Conservation (phyloP, 2,888 invertebrate genomes). For the Horisme vitalbata region DNA sequence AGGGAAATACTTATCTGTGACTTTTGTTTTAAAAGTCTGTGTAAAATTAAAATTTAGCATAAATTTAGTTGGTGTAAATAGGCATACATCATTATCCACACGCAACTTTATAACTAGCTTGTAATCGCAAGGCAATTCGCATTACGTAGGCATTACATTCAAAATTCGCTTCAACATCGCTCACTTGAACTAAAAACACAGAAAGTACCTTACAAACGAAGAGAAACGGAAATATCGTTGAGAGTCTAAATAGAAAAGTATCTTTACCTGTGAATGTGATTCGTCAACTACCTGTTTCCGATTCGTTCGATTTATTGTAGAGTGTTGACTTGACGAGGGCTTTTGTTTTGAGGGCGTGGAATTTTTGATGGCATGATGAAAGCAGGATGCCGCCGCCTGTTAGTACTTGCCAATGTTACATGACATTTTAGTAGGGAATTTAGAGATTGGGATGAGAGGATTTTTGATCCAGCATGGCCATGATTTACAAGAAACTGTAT, state of each 20-base stretch:
- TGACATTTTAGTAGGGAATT: too few species aligned
- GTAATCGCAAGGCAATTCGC: slow-evolving; percentile 52
- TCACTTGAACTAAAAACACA: slow-evolving; percentile 7
- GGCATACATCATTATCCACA: neutral
- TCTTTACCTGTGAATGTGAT: neutral
- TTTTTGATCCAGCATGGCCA: too few species aligned
- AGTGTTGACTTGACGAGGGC: slow-evolving; percentile 10
- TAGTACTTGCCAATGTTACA: too few species aligned
- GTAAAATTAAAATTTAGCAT: too few species aligned
- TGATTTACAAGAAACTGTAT: too few species aligned
- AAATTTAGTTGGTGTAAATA: neutral
- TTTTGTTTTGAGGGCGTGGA: slow-evolving; percentile 7
- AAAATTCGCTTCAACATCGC: slow-evolving; percentile 5
- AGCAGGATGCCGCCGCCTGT: too few species aligned
- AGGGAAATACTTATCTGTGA: too few species aligned
- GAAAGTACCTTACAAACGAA: neutral
- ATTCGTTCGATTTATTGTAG: slow-evolving; percentile 7
- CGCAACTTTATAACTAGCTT: too few species aligned
- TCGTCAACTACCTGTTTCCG: slow-evolving; percentile 13
- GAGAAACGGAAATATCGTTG: slow-evolving; percentile 1
- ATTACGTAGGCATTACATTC: slow-evolving; percentile 23
- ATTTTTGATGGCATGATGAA: neutral
- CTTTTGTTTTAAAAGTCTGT: too few species aligned
- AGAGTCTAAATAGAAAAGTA: slow-evolving; percentile 10
- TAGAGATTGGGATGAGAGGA: too few species aligned